Evolutionary conservation across 2,888 invertebrate genomes (phyloP).

Genomic region (Ichneumoninae sp.): DNA sequence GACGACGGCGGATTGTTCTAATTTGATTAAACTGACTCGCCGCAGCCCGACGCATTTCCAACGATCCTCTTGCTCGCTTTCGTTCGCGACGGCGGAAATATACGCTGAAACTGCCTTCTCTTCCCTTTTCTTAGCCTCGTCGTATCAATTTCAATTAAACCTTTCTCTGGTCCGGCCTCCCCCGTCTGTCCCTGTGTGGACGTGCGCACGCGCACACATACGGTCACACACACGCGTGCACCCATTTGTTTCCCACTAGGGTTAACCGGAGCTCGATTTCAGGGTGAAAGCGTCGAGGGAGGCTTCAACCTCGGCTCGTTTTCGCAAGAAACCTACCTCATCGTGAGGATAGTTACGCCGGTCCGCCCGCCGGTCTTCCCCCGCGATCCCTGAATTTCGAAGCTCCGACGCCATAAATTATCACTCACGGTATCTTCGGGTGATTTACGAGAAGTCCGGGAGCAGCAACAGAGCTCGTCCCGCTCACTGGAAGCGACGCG

Average conservation of each 20-base stretch:
- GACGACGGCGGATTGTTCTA: conserved; percentile 18
- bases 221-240: neutral
- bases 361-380: neutral
- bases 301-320: conserved; percentile 7
- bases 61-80: neutral
- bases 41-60: conserved; percentile 8
- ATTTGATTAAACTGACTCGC: conserved; percentile 34
- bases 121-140: neutral
- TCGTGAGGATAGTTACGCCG: conserved; percentile 12
- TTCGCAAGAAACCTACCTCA: conserved; percentile 9
- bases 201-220: neutral
- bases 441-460: conserved; percentile 61
- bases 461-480: conserved; percentile 11
- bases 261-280: conserved; percentile 13
- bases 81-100: conserved; percentile 14
- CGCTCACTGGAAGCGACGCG: neutral
- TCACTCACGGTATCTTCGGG: conserved; percentile 53
- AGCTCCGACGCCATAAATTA: conserved; percentile 43
- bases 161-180: conserved; percentile 9
- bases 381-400: conserved; percentile 44
- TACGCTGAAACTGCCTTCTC: conserved; percentile 12
- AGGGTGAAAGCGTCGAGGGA: conserved; percentile 8
- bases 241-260: neutral
- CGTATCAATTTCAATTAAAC: conserved; percentile 61
- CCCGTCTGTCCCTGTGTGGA: conserved; percentile 1